Base-by-base conservation (phyloP, 1,140 invertebrate genomes). In the Leptinotarsa undecemlineata region DNA sequence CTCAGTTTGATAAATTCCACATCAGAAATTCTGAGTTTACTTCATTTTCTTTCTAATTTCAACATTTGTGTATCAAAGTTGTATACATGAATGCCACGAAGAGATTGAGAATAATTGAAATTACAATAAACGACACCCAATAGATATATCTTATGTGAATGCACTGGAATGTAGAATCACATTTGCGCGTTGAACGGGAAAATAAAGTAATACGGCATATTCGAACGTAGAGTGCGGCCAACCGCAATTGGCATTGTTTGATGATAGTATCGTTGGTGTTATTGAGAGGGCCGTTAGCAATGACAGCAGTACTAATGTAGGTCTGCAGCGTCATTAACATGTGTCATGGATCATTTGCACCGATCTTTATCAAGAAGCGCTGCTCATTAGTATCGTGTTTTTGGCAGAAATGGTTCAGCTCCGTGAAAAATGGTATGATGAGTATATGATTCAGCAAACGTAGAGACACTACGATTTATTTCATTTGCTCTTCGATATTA, bases 221-320 rank as follows among this genome's bases (percentile, higher is more conserved):
- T 79, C 73, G 77, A 79, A 82, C 74, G 79, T 79, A 81, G 77
- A 68, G 72, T 51, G 73, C 76, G 77, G 79, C 33, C 78, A 81
- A 82, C 81, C 81, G 74, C 81, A 79, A 26, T 77, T 81, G 81
- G 79, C 81, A 81, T 82, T 82, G 81, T 82, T 82, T 82, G 76
- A 82, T 82, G 81, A 81, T 78, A 77, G 78, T 77, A 82, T 82
- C 79, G 81, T 76, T 71, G 17, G 23, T 23, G 76, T 81, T 82
- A 82, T 82, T 81, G 81, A 82, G 78, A 81, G 81, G 74, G 76
- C 75, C 69, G 80, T 81, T 81, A 80, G 76, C 79, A 82, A 80
- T 79, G 77, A 77, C 69, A 66, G 77, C 42, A 48, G 51, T 77
- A 79, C 76, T 80, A 74, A 77, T 78, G 77, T 73, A 71, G 68